Evolutionary conservation across 2,888 invertebrate genomes (phyloP).

Genomic region (Agonopterix arenella): DNA sequence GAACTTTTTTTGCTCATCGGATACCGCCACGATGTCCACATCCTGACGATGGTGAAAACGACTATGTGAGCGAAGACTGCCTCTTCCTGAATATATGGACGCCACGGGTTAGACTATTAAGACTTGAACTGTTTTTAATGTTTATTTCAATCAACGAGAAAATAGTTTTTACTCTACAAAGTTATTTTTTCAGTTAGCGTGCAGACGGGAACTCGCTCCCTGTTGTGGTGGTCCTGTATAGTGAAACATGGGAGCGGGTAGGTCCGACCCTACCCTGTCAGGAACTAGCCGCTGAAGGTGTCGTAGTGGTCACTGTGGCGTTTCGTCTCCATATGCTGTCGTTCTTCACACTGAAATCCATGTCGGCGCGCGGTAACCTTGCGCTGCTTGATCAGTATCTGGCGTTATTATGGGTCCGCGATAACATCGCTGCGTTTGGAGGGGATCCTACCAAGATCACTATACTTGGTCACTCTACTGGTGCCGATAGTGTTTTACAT

Average conservation of each 20-base stretch:
- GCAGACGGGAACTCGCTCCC: constrained; percentile 76
- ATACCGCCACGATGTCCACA: constrained; percentile 84
- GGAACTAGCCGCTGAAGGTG: constrained; percentile 82
- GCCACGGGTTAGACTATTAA: constrained; percentile 77
- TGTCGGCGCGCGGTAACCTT: constrained; percentile 85
- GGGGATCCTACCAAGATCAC: constrained; percentile 89
- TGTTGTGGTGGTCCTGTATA: constrained; percentile 83
- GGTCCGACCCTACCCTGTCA: constrained; percentile 79
- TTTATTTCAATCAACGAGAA: background rate
- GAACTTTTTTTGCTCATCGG: constrained; percentile 82
- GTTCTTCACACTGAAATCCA: constrained; percentile 77
- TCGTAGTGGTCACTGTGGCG: constrained; percentile 82
- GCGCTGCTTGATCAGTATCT: constrained; percentile 91
- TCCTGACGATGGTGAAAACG: constrained; percentile 38
- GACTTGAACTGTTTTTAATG: no score
- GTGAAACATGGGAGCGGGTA: constrained; percentile 75
- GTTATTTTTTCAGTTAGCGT: constrained; percentile 48
- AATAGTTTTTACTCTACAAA: background rate
- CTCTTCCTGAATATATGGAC: constrained; percentile 94
- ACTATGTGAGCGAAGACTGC: constrained; percentile 84
- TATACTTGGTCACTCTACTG: constrained; percentile 88
- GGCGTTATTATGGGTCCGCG: constrained; percentile 85
- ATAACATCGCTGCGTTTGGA: constrained; percentile 87
- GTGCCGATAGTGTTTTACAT: constrained; percentile 81
- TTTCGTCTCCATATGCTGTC: constrained; percentile 84